Percentiles rank a stretch among this genome's conserved stretches.
Evolutionary conservation across 2,113 vertebrate genomes (phyloP).

Genomic region (Microtus montanus): DNA sequence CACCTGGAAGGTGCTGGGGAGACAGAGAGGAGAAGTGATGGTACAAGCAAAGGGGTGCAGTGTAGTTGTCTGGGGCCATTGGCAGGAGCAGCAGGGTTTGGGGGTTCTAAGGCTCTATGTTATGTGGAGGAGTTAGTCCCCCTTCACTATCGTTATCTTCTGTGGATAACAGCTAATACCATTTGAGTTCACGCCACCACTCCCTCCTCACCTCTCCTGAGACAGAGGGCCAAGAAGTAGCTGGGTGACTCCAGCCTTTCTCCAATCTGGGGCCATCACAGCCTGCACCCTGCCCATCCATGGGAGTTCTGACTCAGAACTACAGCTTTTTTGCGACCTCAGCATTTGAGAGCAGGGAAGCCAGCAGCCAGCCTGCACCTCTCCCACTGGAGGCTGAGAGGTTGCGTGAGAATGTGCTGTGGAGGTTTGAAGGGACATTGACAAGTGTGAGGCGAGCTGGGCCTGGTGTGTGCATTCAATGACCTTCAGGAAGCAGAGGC

Average conservation of each 20-base stretch:
- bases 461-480: too few species aligned
- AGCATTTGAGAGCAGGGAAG: not conserved
- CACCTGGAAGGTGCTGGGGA: not conserved
- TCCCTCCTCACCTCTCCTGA: not conserved
- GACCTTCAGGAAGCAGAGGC: not conserved
- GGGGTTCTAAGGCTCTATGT: not conserved
- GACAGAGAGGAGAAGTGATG: not conserved
- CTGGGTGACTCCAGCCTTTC: not conserved
- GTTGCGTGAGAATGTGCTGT: accelerated
- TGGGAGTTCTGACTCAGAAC: not conserved
- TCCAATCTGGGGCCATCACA: not conserved
- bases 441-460: not conserved
- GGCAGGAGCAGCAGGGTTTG: not conserved
- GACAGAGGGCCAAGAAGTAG: not conserved
- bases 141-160: not conserved
- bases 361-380: not conserved
- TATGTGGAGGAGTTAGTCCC: not conserved
- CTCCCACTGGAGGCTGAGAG: accelerated
- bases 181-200: not conserved
- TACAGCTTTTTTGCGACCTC: not conserved
- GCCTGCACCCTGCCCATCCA: not conserved
- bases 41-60: too few species aligned
- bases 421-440: accelerated
- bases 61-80: too few species aligned
- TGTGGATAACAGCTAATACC: not conserved